Percentiles rank a stretch among this genome's conserved stretches.
These are phyloP conservation scores for Parazoanthus swiftii DNA, from an alignment of 92 coral and sea anemone species.

Conservation along the genomic window DNA sequence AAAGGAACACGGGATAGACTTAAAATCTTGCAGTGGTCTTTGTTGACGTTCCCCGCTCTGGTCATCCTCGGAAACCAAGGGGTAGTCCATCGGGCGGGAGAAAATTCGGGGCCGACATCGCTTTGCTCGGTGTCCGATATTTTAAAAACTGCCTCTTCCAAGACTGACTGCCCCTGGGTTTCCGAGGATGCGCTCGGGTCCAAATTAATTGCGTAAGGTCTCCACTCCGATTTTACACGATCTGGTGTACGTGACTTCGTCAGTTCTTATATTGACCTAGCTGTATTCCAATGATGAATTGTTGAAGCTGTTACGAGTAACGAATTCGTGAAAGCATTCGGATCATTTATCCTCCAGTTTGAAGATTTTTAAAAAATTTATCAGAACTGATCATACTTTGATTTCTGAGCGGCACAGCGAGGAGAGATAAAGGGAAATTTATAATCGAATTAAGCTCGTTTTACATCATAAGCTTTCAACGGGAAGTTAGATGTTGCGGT, in stretches of 20 bases:
- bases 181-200: too few relatives aligned
- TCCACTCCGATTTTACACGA: too few relatives aligned
- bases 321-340: not conserved
- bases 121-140: too few relatives aligned
- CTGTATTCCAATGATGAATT: not conserved
- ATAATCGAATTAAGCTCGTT: constrained; percentile 6
- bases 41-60: too few relatives aligned
- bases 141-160: too few relatives aligned
- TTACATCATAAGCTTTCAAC: constrained; percentile 19
- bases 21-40: too few relatives aligned
- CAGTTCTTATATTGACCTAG: not conserved
- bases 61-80: too few relatives aligned
- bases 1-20: too few relatives aligned
- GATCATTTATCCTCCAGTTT: not conserved
- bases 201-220: too few relatives aligned
- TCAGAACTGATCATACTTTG: not conserved
- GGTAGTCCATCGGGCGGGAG: too few relatives aligned
- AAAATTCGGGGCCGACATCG: too few relatives aligned
- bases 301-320: not conserved
- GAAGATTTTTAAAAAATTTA: not conserved
- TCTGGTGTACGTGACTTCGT: not conserved
- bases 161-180: too few relatives aligned
- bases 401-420: not conserved
- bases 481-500: not conserved
- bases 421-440: not conserved